Conservation (phyloP, 2,888 invertebrate species). For the Tortricodes alternella region DNA sequence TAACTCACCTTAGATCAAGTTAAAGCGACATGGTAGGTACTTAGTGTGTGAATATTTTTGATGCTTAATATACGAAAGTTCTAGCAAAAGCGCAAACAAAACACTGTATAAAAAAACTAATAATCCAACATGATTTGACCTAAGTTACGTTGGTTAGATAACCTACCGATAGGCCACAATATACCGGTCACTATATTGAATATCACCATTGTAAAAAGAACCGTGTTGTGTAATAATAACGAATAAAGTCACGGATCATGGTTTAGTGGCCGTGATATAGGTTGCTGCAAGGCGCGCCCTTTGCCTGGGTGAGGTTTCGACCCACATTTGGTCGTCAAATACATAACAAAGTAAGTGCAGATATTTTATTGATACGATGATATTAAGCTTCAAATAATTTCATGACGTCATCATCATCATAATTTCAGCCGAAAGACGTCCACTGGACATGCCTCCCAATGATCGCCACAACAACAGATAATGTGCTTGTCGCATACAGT, state of each 20-base stretch:
- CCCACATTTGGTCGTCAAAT: constrained; percentile 20
- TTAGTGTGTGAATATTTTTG: no score
- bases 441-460: no score
- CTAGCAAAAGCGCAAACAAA: not conserved
- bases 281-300: constrained; percentile 22
- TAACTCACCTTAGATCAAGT: no score
- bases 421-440: no score
- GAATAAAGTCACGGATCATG: not conserved
- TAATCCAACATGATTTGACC: constrained; percentile 11
- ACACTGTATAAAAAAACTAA: constrained; percentile 11
- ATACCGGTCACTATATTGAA: not conserved
- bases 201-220: not conserved
- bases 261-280: constrained; percentile 5
- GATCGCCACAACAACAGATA: no score
- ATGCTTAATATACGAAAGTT: no score
- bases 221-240: not conserved
- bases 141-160: not conserved
- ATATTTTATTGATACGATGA: no score
- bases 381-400: no score
- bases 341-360: no score
- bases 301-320: constrained; percentile 17
- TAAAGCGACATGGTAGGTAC: no score
- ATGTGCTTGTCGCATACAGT: no score
- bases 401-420: no score
- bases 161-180: not conserved